Conservation (phyloP, 2,113 vertebrate species). For the Psephotus haematonotus region DNA sequence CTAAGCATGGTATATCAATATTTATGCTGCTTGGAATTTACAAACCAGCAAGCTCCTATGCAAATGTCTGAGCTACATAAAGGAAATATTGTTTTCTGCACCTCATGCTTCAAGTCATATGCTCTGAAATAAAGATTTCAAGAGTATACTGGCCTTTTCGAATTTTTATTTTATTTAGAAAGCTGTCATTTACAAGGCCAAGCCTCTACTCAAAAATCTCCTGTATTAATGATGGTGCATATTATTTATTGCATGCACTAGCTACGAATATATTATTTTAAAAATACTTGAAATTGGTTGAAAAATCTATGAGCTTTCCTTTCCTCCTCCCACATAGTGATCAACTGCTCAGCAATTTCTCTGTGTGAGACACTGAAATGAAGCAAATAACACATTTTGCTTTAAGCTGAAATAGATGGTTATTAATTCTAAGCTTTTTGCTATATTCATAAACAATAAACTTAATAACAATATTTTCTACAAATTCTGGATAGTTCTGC, state of each 20-base stretch:
- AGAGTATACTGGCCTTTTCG: background rate
- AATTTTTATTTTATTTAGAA: slow-evolving; percentile 15
- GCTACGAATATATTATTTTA: slow-evolving; percentile 23
- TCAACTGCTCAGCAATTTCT: slow-evolving; percentile 35
- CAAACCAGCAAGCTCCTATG: slow-evolving; percentile 1
- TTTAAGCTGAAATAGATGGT: slow-evolving; percentile 45
- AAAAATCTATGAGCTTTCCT: slow-evolving; percentile 24
- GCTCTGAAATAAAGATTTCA: slow-evolving; percentile 4
- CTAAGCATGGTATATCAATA: slow-evolving; percentile 22
- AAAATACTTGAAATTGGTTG: slow-evolving; percentile 38
- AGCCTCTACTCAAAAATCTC: background rate
- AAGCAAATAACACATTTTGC: slow-evolving; percentile 47
- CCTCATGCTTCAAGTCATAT: background rate
- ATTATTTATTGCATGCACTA: slow-evolving; percentile 57
- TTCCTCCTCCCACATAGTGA: background rate
- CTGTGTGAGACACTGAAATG: slow-evolving; percentile 31
- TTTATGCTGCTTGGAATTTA: slow-evolving; percentile 29
- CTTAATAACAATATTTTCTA: slow-evolving; percentile 55
- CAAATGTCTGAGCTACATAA: background rate
- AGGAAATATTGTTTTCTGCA: background rate
- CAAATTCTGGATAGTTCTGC: slow-evolving; percentile 62
- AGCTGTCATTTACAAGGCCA: slow-evolving; percentile 19
- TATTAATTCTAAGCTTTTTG: slow-evolving; percentile 63
- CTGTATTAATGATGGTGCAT: slow-evolving; percentile 41
- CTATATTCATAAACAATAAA: slow-evolving; percentile 65